These are phyloP conservation scores for Lophochroa leadbeateri DNA, from an alignment of 2,113 vertebrate genomes.

Conservation along the genomic window DNA sequence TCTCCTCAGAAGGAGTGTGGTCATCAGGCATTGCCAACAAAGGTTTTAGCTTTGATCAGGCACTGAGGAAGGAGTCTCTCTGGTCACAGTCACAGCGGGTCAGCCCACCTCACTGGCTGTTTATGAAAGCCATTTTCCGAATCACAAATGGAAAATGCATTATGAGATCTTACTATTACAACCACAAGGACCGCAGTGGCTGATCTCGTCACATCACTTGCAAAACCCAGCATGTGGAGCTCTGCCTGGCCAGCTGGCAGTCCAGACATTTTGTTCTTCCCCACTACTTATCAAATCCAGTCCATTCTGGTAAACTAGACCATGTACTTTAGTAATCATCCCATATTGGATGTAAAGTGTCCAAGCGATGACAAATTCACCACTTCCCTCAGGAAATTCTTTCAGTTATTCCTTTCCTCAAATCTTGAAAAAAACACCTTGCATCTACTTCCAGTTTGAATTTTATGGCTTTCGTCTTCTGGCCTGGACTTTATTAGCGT, in stretches of 20 bases:
- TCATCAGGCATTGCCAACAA: not conserved
- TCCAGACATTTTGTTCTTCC: not conserved
- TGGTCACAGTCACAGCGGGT: not conserved
- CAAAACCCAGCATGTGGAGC: not conserved
- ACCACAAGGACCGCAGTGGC: conserved; percentile 5
- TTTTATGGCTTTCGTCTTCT: not conserved
- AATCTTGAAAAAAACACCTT: not conserved
- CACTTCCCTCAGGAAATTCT: not conserved
- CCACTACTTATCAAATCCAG: not conserved
- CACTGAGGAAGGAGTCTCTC: not conserved
- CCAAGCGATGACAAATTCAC: not conserved
- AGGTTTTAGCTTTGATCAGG: conserved; percentile 15
- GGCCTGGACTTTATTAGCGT: not conserved
- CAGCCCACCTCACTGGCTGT: not conserved
- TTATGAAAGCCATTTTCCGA: conserved; percentile 28
- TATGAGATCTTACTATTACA: not conserved
- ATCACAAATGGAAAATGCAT: not conserved
- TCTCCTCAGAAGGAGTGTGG: not conserved
- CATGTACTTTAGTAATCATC: not conserved
- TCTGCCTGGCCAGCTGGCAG: not conserved
- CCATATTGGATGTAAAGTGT: not conserved
- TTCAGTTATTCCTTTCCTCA: not conserved
- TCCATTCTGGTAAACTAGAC: conserved; percentile 35
- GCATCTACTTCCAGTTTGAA: not conserved
- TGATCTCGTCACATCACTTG: not conserved